phyloP scores from a whole-genome alignment of 2,797 vertebrate genomes.

The Ispidina lecontei region DNA sequence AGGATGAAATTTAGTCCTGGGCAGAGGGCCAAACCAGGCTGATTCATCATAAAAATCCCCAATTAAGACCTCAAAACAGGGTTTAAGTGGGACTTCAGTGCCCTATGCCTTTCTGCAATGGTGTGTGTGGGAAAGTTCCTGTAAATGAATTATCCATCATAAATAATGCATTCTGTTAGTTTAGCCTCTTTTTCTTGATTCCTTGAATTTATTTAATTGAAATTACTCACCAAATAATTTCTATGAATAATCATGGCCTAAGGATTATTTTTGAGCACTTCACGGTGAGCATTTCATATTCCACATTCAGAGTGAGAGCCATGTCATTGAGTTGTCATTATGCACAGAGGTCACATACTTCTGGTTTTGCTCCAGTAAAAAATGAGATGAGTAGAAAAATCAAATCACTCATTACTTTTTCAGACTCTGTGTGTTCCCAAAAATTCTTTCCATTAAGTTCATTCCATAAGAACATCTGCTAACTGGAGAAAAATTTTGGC shows the following conservation, averaged over 20 bases:
- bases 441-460: neutral
- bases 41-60: conserved; percentile 26
- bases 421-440: neutral
- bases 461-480: neutral
- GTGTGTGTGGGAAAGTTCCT: neutral
- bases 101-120: neutral
- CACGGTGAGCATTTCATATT: conserved; percentile 21
- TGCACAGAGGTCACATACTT: conserved; percentile 36
- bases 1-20: conserved; percentile 44
- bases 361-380: conserved; percentile 1
- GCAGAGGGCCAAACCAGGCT: conserved; percentile 40
- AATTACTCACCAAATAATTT: conserved; percentile 71
- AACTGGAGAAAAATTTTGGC: neutral
- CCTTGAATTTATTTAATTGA: conserved; percentile 69
- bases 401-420: neutral
- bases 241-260: conserved; percentile 68
- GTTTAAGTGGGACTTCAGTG: conserved; percentile 20
- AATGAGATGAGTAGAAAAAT: neutral
- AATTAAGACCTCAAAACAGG: conserved; percentile 53
- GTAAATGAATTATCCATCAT: conserved; percentile 51
- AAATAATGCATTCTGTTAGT: conserved; percentile 54
- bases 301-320: conserved; percentile 3
- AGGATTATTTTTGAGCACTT: conserved; percentile 55
- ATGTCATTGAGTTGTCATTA: conserved; percentile 39
- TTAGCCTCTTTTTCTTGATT: conserved; percentile 53